Evolutionary conservation across 2,113 vertebrate genomes (phyloP), one percentile per base, ranked within the genome.

Genomic region (Hucho hucho): DNA sequence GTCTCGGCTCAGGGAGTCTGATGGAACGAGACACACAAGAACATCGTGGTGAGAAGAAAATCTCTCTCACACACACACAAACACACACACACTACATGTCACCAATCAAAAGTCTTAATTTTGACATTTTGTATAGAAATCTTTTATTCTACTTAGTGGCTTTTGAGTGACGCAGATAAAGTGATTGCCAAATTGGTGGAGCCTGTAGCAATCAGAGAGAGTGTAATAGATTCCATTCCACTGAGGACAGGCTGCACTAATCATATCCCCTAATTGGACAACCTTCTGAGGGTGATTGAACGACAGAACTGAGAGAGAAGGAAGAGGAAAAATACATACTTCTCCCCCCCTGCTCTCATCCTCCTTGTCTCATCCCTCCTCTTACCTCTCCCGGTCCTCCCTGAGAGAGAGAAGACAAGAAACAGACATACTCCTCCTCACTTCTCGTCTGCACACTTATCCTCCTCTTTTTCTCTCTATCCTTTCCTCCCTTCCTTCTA

Each of bases 1-100:
- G 86, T 74, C 90, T 90, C 0, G 91, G 91, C 74, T 89, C 89
- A 4, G 87, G 92, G 46, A 90, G 46, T 76, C 91, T 93, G 81
- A 61, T 69, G 43, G 25, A 75, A 63, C 20, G 25, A 61, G 2
- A 64, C 68, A 13, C 61, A 24, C 59, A 22, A 6, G 7, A 61
- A 75, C 13, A 68, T 11, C 3, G 6, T 14, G 1, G 49, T 53
- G 70, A 75, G 13, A 64, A 9, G 65, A 4, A 77, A 6, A 43
- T 56, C 24, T 58, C 4, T 75, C 37, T n/a, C 74, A 6, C 70
- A 69, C 53, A 61, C 59, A 22, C 46, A 7, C 37, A 43, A 69
- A 47, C 72, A 7, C 37, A 37, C n/a, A 25, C 37, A 56, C 43
- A 68, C 70, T 64, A 25, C 13, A 53, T 18, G 47, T 53, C 11